Percentiles rank a stretch among this genome's conserved stretches.
These are phyloP conservation scores for Neelides folsomi DNA, from an alignment of 2,888 invertebrate genomes.

Conservation along the genomic window DNA sequence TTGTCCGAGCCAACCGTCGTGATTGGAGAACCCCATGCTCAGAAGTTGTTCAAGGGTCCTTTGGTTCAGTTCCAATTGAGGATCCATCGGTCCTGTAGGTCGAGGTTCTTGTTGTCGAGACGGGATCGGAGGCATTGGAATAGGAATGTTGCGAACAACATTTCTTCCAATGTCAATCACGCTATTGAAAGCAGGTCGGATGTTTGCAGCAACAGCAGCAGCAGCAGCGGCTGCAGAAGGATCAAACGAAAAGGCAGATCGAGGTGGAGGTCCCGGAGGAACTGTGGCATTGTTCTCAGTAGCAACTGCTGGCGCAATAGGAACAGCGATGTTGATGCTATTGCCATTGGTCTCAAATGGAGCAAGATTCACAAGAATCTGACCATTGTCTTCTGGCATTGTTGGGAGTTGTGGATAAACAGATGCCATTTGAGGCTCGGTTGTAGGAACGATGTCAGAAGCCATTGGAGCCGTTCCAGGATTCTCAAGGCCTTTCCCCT, in stretches of 20 bases:
- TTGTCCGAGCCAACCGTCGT: slow-evolving; percentile 26
- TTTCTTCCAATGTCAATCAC: slow-evolving; percentile 19
- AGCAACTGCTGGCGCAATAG: background rate
- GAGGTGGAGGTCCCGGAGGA: background rate
- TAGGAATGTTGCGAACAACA: slow-evolving; percentile 24
- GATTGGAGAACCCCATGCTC: slow-evolving; percentile 31
- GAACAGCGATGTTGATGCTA: too few relatives aligned
- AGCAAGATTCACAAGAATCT: too few relatives aligned
- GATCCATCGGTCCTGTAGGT: background rate
- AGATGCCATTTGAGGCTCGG: too few relatives aligned
- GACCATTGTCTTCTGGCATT: too few relatives aligned
- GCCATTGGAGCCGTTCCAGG: background rate
- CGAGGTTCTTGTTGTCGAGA: background rate
- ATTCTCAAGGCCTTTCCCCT: background rate
- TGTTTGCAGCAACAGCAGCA: slow-evolving; percentile 4
- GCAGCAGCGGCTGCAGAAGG: slow-evolving; percentile 4
- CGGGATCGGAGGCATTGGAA: background rate
- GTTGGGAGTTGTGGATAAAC: too few relatives aligned
- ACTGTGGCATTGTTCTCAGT: background rate
- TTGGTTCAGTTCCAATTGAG: background rate
- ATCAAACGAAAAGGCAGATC: background rate
- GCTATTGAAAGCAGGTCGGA: slow-evolving; percentile 22
- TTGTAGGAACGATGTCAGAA: background rate
- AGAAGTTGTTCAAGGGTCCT: slow-evolving; percentile 26
- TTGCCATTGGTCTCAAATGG: too few relatives aligned